phyloP scores from a whole-genome alignment of 1,140 invertebrate genomes.

The Papilio polytes region DNA sequence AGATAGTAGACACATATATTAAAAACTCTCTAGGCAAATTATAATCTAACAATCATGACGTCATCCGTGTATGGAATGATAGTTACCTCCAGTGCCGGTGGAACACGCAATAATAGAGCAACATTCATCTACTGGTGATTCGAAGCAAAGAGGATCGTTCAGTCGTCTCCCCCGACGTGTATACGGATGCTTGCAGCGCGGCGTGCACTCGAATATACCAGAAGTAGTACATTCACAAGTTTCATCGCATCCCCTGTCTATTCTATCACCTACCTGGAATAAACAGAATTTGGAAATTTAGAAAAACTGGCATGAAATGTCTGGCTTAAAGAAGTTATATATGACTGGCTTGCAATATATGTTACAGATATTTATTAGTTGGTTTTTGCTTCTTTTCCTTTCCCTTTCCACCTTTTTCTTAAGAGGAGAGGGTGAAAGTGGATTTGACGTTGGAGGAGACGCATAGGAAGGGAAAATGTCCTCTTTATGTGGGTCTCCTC shows the following conservation, averaged over 20 bases:
- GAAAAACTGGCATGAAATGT: too few relatives aligned
- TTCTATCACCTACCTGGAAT: constrained; percentile 85
- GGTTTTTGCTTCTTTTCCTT: too few relatives aligned
- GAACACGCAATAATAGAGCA: constrained; percentile 88
- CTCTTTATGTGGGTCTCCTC: too few relatives aligned
- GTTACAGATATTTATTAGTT: too few relatives aligned
- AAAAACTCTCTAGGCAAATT: neutral
- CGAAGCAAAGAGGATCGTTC: constrained; percentile 89
- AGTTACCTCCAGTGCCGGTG: constrained; percentile 65
- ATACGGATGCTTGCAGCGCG: constrained; percentile 86
- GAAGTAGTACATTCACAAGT: constrained; percentile 86
- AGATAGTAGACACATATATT: neutral
- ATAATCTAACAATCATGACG: too few relatives aligned
- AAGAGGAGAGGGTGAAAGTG: too few relatives aligned
- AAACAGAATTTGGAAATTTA: neutral
- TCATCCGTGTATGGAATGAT: neutral
- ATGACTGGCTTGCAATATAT: too few relatives aligned
- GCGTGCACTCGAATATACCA: constrained; percentile 87
- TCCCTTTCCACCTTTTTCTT: too few relatives aligned
- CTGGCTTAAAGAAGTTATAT: too few relatives aligned
- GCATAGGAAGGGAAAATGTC: too few relatives aligned
- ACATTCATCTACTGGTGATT: constrained; percentile 88
- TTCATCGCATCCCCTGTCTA: constrained; percentile 89
- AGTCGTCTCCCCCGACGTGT: constrained; percentile 86
- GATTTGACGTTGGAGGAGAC: too few relatives aligned